A percentile compares a stretch with the other conserved stretches of the same genome.
Evolutionary conservation across 92 coral and sea anemone genomes (phyloP).

Genomic region (Zoanthus sociatus): DNA sequence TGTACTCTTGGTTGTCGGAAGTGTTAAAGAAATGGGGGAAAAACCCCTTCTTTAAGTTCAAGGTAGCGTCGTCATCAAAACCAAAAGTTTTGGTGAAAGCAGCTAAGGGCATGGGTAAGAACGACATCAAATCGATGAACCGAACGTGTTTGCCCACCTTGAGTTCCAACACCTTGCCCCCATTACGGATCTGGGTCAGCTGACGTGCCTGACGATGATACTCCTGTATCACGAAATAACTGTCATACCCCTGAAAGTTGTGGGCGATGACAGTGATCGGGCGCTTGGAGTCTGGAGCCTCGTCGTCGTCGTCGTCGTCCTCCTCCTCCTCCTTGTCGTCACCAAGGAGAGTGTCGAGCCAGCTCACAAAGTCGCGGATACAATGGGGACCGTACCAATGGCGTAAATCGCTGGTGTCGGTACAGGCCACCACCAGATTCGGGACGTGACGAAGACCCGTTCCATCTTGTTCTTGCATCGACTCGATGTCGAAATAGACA

Average conservation of each 20-base stretch:
- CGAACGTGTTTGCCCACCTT: neutral
- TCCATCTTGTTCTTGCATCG: neutral
- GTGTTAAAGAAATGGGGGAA: constrained; percentile 43
- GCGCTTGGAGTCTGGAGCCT: neutral
- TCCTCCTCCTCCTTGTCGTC: neutral
- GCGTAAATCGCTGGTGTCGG: neutral
- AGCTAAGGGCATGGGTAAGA: constrained; percentile 14
- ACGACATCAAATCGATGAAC: neutral
- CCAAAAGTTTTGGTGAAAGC: constrained; percentile 48
- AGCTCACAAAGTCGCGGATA: neutral
- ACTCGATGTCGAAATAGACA: constrained; percentile 17
- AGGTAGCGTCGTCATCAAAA: neutral
- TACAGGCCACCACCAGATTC: neutral
- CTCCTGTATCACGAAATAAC: neutral
- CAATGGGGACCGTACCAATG: neutral
- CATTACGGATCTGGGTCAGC: constrained; percentile 42
- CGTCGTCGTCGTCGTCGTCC: neutral
- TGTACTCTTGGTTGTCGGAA: constrained; percentile 32
- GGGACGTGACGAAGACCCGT: neutral
- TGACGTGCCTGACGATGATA: neutral
- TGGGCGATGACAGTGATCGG: constrained; percentile 43
- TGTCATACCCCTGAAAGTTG: constrained; percentile 42
- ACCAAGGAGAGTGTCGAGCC: constrained; percentile 16
- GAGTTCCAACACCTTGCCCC: neutral
- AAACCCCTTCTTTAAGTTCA: constrained; percentile 16